These are phyloP conservation scores for Proctacanthus coquilletti DNA, from an alignment of 1,140 invertebrate species.

Conservation along the genomic window DNA sequence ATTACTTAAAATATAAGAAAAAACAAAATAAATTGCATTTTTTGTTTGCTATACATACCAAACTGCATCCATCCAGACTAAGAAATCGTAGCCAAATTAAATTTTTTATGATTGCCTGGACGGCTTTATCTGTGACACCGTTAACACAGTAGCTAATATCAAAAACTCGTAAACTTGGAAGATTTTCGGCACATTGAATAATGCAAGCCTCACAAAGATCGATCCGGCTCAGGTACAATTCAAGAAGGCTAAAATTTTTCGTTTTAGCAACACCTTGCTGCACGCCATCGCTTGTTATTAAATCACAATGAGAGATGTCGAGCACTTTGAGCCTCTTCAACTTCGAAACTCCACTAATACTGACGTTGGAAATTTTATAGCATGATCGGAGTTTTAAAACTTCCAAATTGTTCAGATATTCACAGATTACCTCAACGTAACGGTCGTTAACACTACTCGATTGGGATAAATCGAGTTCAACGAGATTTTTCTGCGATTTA, in stretches of 20 bases:
- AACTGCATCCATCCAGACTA: slow-evolving; percentile 45
- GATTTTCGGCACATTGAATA: slow-evolving; percentile 35
- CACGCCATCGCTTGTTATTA: slow-evolving; percentile 42
- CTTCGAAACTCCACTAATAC: slow-evolving; percentile 35
- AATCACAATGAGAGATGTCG: slow-evolving; percentile 49
- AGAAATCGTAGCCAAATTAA: slow-evolving; percentile 40
- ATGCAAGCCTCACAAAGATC: slow-evolving; percentile 43
- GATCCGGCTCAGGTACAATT: slow-evolving; percentile 43
- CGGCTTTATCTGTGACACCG: slow-evolving; percentile 46
- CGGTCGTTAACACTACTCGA: slow-evolving; percentile 46
- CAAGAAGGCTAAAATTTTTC: slow-evolving; percentile 30
- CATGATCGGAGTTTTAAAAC: slow-evolving; percentile 40
- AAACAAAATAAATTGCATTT: background rate
- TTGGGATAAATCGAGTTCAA: slow-evolving; percentile 41
- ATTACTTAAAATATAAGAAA: no score
- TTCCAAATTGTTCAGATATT: slow-evolving; percentile 37
- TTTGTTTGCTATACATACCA: slow-evolving; percentile 28
- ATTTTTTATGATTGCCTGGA: slow-evolving; percentile 45
- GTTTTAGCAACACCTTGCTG: slow-evolving; percentile 36
- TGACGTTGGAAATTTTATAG: slow-evolving; percentile 41
- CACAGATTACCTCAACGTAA: slow-evolving; percentile 38
- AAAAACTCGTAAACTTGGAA: slow-evolving; percentile 40
- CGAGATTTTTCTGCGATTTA: slow-evolving; percentile 38
- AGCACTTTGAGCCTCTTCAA: slow-evolving; percentile 38
- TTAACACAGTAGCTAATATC: slow-evolving; percentile 50